phyloP scores from a whole-genome alignment of 2,797 vertebrate species.

The Acipenser transmontanus region DNA sequence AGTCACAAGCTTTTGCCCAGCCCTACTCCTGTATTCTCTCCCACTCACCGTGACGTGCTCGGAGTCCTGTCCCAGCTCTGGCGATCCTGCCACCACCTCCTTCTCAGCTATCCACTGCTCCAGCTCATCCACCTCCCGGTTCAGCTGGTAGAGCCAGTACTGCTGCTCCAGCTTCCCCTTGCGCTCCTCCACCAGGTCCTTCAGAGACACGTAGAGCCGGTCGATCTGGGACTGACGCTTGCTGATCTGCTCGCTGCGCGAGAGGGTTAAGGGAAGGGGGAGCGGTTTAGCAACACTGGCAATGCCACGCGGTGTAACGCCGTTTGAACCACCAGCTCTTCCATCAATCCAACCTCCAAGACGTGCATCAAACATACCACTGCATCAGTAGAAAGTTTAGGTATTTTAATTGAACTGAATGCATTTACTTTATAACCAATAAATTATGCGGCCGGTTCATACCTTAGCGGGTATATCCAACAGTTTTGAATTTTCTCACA shows the following conservation, averaged over 20 bases:
- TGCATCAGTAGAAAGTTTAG: too few species aligned
- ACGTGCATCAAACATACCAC: not conserved
- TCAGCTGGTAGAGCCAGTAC: slow-evolving; percentile 92
- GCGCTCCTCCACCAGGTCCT: slow-evolving; percentile 86
- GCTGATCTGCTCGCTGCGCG: slow-evolving; percentile 83
- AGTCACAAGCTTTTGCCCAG: too few species aligned
- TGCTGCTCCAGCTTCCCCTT: slow-evolving; percentile 86
- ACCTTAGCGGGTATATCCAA: too few species aligned
- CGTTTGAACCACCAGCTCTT: not conserved
- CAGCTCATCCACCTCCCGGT: slow-evolving; percentile 86
- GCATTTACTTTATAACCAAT: too few species aligned
- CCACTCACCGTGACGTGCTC: slow-evolving; percentile 83
- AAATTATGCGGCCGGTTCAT: too few species aligned
- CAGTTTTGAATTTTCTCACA: too few species aligned
- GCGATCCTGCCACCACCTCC: slow-evolving; percentile 86
- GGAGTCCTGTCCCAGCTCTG: slow-evolving; percentile 88
- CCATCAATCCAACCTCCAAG: not conserved
- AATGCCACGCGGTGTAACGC: not conserved
- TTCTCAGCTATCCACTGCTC: slow-evolving; percentile 94
- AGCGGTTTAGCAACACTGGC: not conserved
- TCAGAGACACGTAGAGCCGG: slow-evolving; percentile 90
- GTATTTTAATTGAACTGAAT: too few species aligned
- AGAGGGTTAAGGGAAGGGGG: not conserved
- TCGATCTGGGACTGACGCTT: slow-evolving; percentile 91
- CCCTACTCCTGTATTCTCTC: too few species aligned